A percentile compares a stretch with the other conserved stretches of the same genome.
These are phyloP conservation scores for Subacronicta megacephala DNA, from an alignment of 2,888 invertebrate species.

Conservation along the genomic window DNA sequence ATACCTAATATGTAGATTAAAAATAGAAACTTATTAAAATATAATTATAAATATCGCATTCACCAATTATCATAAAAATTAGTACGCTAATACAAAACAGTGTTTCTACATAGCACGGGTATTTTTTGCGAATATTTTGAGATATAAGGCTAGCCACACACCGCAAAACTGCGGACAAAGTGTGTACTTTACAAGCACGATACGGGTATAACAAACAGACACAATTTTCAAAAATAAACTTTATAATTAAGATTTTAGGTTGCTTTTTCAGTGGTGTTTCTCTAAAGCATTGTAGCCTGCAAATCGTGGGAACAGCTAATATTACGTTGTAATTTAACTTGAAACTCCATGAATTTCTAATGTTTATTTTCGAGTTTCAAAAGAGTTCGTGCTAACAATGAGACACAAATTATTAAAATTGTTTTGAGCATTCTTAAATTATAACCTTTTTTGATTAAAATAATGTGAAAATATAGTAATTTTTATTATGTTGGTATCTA, in stretches of 20 bases:
- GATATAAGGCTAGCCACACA: slow-evolving; percentile 20
- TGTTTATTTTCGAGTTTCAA: slow-evolving; percentile 45
- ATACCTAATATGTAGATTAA: too few relatives aligned
- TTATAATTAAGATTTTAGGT: background rate
- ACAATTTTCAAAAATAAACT: slow-evolving; percentile 6
- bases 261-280: slow-evolving; percentile 16
- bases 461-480: slow-evolving; percentile 3
- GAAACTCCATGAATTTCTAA: slow-evolving; percentile 44
- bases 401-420: slow-evolving; percentile 31
- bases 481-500: background rate
- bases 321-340: slow-evolving; percentile 41
- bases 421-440: slow-evolving; percentile 21
- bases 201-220: slow-evolving; percentile 19
- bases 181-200: slow-evolving; percentile 8
- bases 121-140: slow-evolving; percentile 5
- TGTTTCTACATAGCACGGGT: background rate
- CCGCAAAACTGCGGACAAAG: slow-evolving; percentile 50
- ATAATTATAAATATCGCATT: too few relatives aligned
- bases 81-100: too few relatives aligned
- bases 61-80: too few relatives aligned
- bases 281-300: slow-evolving; percentile 22
- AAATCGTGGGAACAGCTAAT: slow-evolving; percentile 26
- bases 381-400: slow-evolving; percentile 40
- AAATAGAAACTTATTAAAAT: too few relatives aligned
- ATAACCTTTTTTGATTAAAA: slow-evolving; percentile 6